Evolutionary conservation across 2,888 invertebrate genomes (phyloP), one percentile per base, ranked within the genome.

Genomic region (Netelia fuscicornis): DNA sequence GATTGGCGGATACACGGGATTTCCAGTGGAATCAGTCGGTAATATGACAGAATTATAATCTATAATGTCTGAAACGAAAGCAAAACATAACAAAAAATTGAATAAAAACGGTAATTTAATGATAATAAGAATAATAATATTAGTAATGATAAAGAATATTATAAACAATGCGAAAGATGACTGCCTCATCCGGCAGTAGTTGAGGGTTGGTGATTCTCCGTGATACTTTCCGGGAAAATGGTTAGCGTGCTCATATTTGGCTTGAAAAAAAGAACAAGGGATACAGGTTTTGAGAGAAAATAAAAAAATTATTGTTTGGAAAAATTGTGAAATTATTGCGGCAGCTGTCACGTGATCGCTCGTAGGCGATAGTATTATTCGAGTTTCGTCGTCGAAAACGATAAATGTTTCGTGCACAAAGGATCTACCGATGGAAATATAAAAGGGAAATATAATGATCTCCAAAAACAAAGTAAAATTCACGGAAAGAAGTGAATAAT

Each of bases 11-110:
- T 96, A 95, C 94, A 96, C 95, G 91, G 95, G 96, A 89, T 95
- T 95, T 93, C 97, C 97, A 92, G 96, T 95, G 90, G 96, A 96
- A 95, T 97, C 96, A 93, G 96, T 97, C 92, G 97, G 97, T 94
- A 96, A 96, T 94, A 96, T 95, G 94, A 96, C 95, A 94, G 96
- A 95, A 95, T 95, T 96, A 95, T 96, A 96, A 95, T 96, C 96
- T 95, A 95, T 95, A 93, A 96, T 95, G 95, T 96, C 96, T 96
- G 96, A 93, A 96, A 96, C 94, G 92, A 94, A 72, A 86, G 77
- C 76, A 86, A 83, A 81, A 87, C 68, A 86, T 65, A 78, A 80
- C 11, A 58, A 67, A 72, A 72, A 17, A 67, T 13, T 56, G 10
- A 42, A 77, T 58, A 20, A 25, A n/a, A 58, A 56, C 11, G 20